These are phyloP conservation scores for Epinotia nisella DNA, from an alignment of 2,888 invertebrate genomes.

Conservation along the genomic window DNA sequence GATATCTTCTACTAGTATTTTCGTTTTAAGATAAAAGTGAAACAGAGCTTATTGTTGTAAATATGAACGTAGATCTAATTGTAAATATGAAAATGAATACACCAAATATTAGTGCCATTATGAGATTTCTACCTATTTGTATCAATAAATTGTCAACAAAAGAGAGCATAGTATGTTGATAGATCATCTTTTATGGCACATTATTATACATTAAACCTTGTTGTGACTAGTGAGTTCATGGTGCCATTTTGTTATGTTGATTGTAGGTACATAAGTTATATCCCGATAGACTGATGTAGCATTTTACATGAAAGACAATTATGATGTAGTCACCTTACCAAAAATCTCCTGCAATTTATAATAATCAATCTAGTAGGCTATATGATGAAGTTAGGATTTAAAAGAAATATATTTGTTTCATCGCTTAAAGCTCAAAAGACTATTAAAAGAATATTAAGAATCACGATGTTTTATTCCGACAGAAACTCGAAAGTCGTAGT, in stretches of 20 bases:
- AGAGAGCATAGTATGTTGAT: slow-evolving; percentile 58
- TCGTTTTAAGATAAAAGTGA: slow-evolving; percentile 65
- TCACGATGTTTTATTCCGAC: slow-evolving; percentile 14
- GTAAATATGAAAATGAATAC: slow-evolving; percentile 56
- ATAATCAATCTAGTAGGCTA: slow-evolving; percentile 20
- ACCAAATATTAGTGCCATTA: slow-evolving; percentile 78
- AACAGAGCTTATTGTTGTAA: slow-evolving; percentile 50
- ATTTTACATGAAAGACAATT: slow-evolving; percentile 75
- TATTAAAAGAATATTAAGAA: slow-evolving; percentile 58
- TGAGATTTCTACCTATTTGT: slow-evolving; percentile 47
- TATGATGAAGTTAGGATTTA: slow-evolving; percentile 34
- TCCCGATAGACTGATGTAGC: slow-evolving; percentile 65
- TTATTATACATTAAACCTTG: slow-evolving; percentile 51
- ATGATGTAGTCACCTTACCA: slow-evolving; percentile 74
- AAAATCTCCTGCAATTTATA: slow-evolving; percentile 68
- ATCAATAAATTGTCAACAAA: slow-evolving; percentile 41
- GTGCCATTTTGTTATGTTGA: slow-evolving; percentile 67
- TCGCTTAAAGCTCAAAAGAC: slow-evolving; percentile 59
- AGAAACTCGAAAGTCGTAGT: slow-evolving; percentile 55
- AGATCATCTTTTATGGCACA: slow-evolving; percentile 66
- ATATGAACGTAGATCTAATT: slow-evolving; percentile 56
- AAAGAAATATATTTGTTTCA: slow-evolving; percentile 57
- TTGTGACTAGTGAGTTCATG: slow-evolving; percentile 71
- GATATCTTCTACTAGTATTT: slow-evolving; percentile 58
- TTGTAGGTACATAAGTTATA: slow-evolving; percentile 43